A percentile compares a stretch with the other conserved stretches of the same genome.
These are phyloP conservation scores for Nycticebus coucang DNA, from an alignment of 2,113 vertebrate species.

Conservation along the genomic window DNA sequence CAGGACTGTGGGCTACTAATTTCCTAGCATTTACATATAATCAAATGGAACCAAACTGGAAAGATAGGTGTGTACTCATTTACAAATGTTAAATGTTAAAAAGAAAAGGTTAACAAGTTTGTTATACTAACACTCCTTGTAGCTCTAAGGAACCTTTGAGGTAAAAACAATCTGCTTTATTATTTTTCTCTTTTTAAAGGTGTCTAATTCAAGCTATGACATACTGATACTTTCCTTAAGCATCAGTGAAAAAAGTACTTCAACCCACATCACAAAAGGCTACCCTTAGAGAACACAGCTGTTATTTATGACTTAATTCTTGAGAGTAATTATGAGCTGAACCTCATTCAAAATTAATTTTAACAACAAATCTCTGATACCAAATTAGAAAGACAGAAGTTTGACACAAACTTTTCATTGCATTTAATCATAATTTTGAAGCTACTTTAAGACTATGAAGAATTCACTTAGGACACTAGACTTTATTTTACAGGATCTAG, in stretches of 20 bases:
- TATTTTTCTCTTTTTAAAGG: slow-evolving; percentile 29
- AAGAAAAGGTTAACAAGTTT: background rate
- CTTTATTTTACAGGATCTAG: background rate
- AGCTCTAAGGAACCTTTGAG: background rate
- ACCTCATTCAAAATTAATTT: slow-evolving; percentile 47
- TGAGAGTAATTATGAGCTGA: slow-evolving; percentile 37
- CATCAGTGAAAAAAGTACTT: background rate
- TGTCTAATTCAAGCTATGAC: slow-evolving; percentile 27
- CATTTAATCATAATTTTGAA: slow-evolving; percentile 54
- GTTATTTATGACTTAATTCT: slow-evolving; percentile 37
- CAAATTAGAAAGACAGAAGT: background rate
- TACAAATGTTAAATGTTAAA: slow-evolving; percentile 21
- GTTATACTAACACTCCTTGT: slow-evolving; percentile 9
- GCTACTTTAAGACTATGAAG: slow-evolving; percentile 17
- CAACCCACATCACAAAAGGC: background rate
- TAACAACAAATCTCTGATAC: background rate
- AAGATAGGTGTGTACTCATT: background rate
- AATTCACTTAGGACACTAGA: background rate
- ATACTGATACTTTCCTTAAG: background rate
- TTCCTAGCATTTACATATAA: background rate
- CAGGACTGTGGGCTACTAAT: background rate
- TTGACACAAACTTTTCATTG: slow-evolving; percentile 19
- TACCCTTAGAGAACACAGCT: slow-evolving; percentile 31
- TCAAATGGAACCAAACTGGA: background rate
- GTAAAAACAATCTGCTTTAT: background rate